Evolutionary conservation across 2,797 vertebrate species (phyloP).

Genomic region (Helicolenus hilgendorfi): DNA sequence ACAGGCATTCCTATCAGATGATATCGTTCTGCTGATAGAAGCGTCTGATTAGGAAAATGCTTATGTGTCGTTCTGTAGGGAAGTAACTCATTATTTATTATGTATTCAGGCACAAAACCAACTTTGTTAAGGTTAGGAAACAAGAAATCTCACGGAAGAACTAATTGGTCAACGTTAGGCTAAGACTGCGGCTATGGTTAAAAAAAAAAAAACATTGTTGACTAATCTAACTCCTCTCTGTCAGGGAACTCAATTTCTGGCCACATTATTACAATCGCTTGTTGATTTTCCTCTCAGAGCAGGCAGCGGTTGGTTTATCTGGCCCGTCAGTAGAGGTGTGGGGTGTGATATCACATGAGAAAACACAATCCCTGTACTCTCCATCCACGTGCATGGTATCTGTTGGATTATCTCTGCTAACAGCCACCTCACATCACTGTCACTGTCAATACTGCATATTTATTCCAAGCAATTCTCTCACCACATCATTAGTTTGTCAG

Average conservation of each 20-base stretch:
- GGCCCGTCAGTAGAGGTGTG: not conserved
- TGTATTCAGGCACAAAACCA: not conserved
- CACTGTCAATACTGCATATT: slow-evolving; percentile 44
- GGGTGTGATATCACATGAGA: not conserved
- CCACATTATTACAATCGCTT: not conserved
- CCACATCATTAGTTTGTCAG: slow-evolving; percentile 61
- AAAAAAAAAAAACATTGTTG: not conserved
- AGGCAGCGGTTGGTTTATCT: not conserved
- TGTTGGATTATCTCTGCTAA: slow-evolving; percentile 48
- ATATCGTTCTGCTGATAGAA: too few relatives aligned
- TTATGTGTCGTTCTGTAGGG: not conserved
- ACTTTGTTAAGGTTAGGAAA: not conserved
- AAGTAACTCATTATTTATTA: not conserved
- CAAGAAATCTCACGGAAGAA: not conserved
- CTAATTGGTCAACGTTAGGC: not conserved
- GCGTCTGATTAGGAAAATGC: too few relatives aligned
- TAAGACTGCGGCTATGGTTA: not conserved
- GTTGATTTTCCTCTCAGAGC: not conserved
- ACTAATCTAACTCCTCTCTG: not conserved
- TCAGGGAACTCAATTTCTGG: not conserved
- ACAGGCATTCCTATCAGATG: not conserved
- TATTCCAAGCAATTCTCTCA: slow-evolving; percentile 43
- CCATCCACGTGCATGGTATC: not conserved
- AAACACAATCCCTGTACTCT: not conserved
- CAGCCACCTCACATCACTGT: slow-evolving; percentile 38